These are phyloP conservation scores for Otocyon megalotis DNA, from an alignment of 2,113 vertebrate genomes.

Conservation along the genomic window DNA sequence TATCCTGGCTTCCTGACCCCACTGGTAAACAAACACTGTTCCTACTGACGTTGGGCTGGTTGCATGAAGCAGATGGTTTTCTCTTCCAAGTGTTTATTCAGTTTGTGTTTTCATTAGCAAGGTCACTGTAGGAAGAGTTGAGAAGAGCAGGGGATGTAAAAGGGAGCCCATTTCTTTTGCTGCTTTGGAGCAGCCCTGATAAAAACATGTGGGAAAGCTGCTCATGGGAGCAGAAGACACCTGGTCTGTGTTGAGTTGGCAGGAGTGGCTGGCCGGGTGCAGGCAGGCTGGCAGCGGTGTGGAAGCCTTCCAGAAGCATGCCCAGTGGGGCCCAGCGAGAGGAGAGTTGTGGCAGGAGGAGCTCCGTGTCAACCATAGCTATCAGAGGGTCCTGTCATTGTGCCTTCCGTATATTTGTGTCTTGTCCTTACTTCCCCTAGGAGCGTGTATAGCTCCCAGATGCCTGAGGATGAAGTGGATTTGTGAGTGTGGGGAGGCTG, in stretches of 20 bases:
- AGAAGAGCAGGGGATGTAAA: not conserved
- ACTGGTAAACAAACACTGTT: not conserved
- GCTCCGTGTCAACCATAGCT: accelerated
- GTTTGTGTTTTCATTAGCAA: not conserved
- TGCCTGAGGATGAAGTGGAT: not conserved
- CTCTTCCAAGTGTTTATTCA: not conserved
- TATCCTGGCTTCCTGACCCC: not conserved
- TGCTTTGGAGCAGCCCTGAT: not conserved
- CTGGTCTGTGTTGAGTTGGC: not conserved
- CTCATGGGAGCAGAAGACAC: not conserved
- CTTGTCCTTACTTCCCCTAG: not conserved
- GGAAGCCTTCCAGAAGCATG: not conserved
- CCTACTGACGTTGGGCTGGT: not conserved
- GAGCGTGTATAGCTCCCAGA: not conserved
- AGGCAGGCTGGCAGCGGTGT: accelerated
- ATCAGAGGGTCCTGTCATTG: not conserved
- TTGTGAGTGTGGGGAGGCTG: too few relatives aligned
- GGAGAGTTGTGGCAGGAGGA: not conserved
- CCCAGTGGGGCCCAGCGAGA: too few relatives aligned
- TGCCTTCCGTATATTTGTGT: not conserved
- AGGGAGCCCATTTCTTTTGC: not conserved
- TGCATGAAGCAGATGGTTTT: slow-evolving; percentile 3
- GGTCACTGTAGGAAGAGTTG: not conserved
- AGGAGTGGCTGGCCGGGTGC: not conserved
- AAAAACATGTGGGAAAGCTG: not conserved